A percentile compares a stretch with the other conserved stretches of the same genome.
phyloP scores from a whole-genome alignment of 2,888 invertebrate genomes.

The Stomorhina lunata region DNA sequence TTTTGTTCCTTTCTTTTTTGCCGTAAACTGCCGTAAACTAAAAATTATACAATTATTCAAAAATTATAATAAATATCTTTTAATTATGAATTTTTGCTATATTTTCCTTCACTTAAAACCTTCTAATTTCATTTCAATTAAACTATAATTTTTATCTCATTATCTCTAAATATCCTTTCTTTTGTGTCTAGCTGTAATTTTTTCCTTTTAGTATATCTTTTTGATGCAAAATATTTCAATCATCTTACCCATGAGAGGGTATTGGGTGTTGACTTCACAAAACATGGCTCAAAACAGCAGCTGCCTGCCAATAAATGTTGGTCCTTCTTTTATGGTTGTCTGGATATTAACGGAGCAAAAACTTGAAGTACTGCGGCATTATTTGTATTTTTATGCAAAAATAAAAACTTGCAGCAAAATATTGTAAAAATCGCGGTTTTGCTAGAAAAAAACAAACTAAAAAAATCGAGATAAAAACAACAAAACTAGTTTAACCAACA shows the following conservation, averaged over 20 bases:
- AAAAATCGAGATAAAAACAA: not conserved
- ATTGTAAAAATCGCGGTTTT: conserved; percentile 38
- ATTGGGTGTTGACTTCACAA: not conserved
- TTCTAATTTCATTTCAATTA: conserved; percentile 44
- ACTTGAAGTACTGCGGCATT: conserved; percentile 63
- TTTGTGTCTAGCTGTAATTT: not conserved
- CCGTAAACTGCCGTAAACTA: too few relatives aligned
- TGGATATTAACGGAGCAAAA: conserved; percentile 5
- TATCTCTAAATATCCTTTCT: conserved; percentile 27
- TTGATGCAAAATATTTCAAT: not conserved
- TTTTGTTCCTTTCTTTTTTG: too few relatives aligned
- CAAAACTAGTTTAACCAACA: conserved; percentile 46
- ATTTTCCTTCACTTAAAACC: not conserved
- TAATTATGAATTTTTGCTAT: conserved; percentile 10
- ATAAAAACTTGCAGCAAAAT: conserved; percentile 47
- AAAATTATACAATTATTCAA: too few relatives aligned
- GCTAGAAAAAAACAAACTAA: conserved; percentile 5
- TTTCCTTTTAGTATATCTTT: conserved; percentile 2
- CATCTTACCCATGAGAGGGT: not conserved
- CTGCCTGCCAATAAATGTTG: conserved; percentile 50
- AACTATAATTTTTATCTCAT: conserved; percentile 15
- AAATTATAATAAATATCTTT: not conserved
- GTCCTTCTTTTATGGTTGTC: not conserved
- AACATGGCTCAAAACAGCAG: conserved; percentile 45
- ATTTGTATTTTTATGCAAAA: conserved; percentile 57